A percentile compares a stretch with the other conserved stretches of the same genome.
Evolutionary conservation across 2,797 vertebrate genomes (phyloP).

Genomic region (Pangasius sanitwongsei): DNA sequence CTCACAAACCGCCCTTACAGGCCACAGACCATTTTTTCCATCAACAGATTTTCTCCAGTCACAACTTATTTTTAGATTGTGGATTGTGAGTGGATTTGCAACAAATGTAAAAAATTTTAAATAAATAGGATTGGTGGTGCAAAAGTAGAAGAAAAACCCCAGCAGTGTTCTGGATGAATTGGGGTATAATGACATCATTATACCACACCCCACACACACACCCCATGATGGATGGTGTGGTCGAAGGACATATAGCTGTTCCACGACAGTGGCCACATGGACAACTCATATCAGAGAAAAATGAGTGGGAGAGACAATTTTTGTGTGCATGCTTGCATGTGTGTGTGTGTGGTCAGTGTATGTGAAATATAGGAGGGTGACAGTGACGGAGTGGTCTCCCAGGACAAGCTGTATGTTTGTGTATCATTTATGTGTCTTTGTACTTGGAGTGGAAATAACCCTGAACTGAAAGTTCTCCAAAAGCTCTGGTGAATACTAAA

Average conservation of each 20-base stretch:
- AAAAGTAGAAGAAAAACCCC: neutral
- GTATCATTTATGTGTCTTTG: slow-evolving; percentile 9
- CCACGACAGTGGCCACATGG: slow-evolving; percentile 62
- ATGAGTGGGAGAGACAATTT: neutral
- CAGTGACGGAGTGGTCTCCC: slow-evolving; percentile 73
- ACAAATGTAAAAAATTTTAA: neutral
- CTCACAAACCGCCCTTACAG: neutral
- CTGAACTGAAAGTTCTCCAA: slow-evolving; percentile 1
- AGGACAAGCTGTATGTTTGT: neutral
- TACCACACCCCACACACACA: slow-evolving; percentile 32
- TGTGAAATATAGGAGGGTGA: slow-evolving; percentile 63
- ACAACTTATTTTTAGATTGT: neutral
- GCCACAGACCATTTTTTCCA: neutral
- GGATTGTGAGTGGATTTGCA: neutral
- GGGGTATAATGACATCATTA: slow-evolving; percentile 58
- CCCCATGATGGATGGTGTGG: slow-evolving; percentile 58
- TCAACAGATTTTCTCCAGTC: neutral
- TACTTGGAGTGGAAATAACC: neutral
- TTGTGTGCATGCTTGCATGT: slow-evolving; percentile 21
- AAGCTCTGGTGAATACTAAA: neutral
- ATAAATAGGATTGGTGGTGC: neutral
- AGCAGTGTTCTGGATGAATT: slow-evolving; percentile 6
- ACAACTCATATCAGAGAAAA: slow-evolving; percentile 22
- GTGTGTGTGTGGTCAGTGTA: slow-evolving; percentile 37
- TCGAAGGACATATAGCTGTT: slow-evolving; percentile 41